Percentiles rank a stretch among this genome's conserved stretches.
Evolutionary conservation across 2,888 invertebrate genomes (phyloP).

Genomic region (Celastrina argiolus): DNA sequence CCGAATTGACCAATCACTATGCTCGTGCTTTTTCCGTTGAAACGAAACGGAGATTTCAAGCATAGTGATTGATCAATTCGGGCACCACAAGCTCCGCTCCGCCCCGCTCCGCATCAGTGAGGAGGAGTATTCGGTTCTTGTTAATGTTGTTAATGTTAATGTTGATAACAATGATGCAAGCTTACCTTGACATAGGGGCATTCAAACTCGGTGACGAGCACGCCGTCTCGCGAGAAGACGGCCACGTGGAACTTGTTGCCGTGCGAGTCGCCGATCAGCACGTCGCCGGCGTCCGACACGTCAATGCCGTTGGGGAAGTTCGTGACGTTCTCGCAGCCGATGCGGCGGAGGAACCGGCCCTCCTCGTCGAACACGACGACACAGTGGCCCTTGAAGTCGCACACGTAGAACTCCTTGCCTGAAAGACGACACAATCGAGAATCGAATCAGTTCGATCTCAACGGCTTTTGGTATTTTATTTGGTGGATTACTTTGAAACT

Average conservation of each 20-base stretch:
- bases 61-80: too few relatives aligned
- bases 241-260: slow-evolving; percentile 98
- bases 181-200: slow-evolving; percentile 97
- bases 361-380: slow-evolving; percentile 97
- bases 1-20: too few relatives aligned
- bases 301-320: slow-evolving; percentile 99
- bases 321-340: slow-evolving; percentile 96
- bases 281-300: slow-evolving; percentile 97
- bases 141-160: too few relatives aligned
- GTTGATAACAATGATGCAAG: too few relatives aligned
- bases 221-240: slow-evolving; percentile 93
- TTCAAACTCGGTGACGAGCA: slow-evolving; percentile 93
- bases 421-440: slow-evolving; percentile 38
- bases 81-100: too few relatives aligned
- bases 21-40: too few relatives aligned
- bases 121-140: too few relatives aligned
- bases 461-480: too few relatives aligned
- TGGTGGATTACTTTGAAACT: too few relatives aligned
- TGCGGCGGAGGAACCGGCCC: slow-evolving; percentile 93
- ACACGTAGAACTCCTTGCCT: slow-evolving; percentile 96
- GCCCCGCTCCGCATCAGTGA: too few relatives aligned
- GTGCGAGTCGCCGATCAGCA: slow-evolving; percentile 97
- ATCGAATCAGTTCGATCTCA: too few relatives aligned
- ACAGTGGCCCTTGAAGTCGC: slow-evolving; percentile 98
- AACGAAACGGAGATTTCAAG: too few relatives aligned